Conservation (phyloP, 2,888 invertebrate species). For the Cataglyphis livida region DNA sequence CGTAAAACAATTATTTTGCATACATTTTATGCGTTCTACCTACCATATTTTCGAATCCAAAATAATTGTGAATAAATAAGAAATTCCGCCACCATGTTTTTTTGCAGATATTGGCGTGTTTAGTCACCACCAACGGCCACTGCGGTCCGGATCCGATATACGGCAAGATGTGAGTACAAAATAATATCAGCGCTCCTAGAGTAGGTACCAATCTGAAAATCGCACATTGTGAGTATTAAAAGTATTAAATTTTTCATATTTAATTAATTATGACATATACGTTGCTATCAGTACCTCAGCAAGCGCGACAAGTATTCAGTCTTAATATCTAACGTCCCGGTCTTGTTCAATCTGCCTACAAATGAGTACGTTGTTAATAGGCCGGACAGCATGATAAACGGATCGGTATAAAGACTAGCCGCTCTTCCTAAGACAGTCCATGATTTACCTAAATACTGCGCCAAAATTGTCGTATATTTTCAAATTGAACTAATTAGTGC, state of each 20-base stretch:
- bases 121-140: conserved; percentile 90
- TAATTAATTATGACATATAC: neutral
- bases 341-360: conserved; percentile 87
- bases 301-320: conserved; percentile 89
- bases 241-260: neutral
- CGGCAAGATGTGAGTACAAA: conserved; percentile 90
- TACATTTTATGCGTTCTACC: conserved; percentile 48
- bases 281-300: conserved; percentile 84
- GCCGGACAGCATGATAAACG: conserved; percentile 90
- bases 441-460: conserved; percentile 87
- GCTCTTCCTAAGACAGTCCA: conserved; percentile 90
- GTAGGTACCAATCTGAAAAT: conserved; percentile 88
- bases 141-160: conserved; percentile 89
- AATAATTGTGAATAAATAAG: conserved; percentile 91
- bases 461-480: neutral
- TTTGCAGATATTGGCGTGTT: conserved; percentile 90
- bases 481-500: neutral
- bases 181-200: conserved; percentile 88
- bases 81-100: conserved; percentile 91
- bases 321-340: conserved; percentile 87
- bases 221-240: neutral
- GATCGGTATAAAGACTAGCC: conserved; percentile 91
- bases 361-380: conserved; percentile 89
- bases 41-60: conserved; percentile 91
- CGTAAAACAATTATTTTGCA: neutral